These are phyloP conservation scores for Drosophila grimshawi DNA, from an alignment of 1,140 invertebrate species.

Conservation along the genomic window DNA sequence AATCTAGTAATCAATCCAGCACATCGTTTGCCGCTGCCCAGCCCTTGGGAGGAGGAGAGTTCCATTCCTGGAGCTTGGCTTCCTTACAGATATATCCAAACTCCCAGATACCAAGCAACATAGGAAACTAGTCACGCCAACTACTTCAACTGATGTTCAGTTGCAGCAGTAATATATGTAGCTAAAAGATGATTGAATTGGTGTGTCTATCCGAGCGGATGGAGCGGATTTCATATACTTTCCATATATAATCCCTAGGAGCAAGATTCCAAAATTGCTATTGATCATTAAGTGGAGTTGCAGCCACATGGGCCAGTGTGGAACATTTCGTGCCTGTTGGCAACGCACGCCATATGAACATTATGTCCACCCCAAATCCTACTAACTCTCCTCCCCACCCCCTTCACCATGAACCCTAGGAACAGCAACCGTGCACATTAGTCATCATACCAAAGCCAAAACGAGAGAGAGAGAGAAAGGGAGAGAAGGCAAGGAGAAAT, in stretches of 20 bases:
- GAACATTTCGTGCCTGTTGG: constrained; percentile 8
- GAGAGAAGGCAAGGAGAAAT: not conserved
- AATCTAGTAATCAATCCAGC: no score
- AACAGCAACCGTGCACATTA: constrained; percentile 59
- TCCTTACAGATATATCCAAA: no score
- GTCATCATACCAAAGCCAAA: constrained; percentile 52
- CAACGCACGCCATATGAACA: constrained; percentile 70
- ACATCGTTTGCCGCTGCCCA: no score
- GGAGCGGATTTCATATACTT: not conserved
- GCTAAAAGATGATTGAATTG: no score
- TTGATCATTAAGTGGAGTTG: constrained; percentile 35
- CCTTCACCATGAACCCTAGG: not conserved
- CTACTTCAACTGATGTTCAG: no score
- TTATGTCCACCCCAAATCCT: constrained; percentile 38
- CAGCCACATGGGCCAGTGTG: constrained; percentile 42
- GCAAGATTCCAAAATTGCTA: constrained; percentile 16
- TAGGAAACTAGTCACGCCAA: no score
- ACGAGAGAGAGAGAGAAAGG: no score
- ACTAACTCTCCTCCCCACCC: constrained; percentile 1
- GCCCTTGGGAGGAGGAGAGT: no score
- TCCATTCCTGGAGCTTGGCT: no score
- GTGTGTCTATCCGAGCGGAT: no score
- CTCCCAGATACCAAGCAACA: no score
- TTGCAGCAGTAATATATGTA: no score
- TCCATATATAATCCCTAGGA: not conserved